Base-by-base conservation (phyloP, 2,797 vertebrate genomes). In the Urocyon cinereoargenteus region DNA sequence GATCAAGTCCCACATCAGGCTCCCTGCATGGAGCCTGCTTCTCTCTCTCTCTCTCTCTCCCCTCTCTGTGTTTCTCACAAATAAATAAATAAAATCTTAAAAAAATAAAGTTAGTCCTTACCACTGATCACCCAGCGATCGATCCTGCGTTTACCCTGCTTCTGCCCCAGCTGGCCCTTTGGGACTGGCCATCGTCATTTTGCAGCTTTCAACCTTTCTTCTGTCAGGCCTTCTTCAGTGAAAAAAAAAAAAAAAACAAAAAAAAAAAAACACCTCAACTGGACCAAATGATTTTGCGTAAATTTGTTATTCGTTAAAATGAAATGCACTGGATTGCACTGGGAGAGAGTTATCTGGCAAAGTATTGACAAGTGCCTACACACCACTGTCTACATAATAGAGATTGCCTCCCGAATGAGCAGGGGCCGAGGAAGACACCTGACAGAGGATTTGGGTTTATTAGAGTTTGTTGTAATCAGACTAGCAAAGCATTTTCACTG, bases 401-500 rank as follows among this genome's bases (percentile, higher is more conserved):
- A 31, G n/a, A 53, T 8, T 34, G 18, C 57, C 51, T 88, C 66
- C 51, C 4, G 0, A 6, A 8, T 24, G 68, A 68, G 24, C 49
- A 0, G 40, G 19, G 61, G 4, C 70, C 5, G 0, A 2, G 66
- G 16, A 78, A 31, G 68, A 45, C 66, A 82, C 90, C 87, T 88
- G 85, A 81, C 22, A 31, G 51, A 66, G 73, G 62, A 26, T 49
- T 68, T 26, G 59, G 64, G 85, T 90, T 84, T 85, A 93, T 53
- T 59, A 83, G 73, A 90, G 88, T 89, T 83, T 86, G 72, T n/a
- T 66, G 82, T 70, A 70, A 92, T 97, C 89, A 87, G 91, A 83
- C 84, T 34, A 81, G 51, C 95, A 70, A 64, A 78, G 97, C 90
- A 24, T 83, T 88, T 86, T 55, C 88, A 34, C 87, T 6, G 36